Conservation (phyloP, 2,113 vertebrate genomes). For the Junco hyemalis region DNA sequence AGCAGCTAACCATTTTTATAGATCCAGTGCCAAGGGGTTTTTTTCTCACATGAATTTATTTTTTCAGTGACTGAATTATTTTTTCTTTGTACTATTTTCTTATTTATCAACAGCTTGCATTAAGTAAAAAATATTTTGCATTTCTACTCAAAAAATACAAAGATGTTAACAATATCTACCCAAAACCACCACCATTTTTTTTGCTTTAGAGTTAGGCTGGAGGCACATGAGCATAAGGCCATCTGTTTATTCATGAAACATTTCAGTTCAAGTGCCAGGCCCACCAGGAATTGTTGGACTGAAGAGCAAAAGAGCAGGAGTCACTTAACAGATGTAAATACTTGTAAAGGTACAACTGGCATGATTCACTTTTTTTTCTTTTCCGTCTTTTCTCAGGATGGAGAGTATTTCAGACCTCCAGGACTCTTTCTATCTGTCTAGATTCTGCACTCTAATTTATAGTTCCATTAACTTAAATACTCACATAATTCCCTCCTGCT, state of each 20-base stretch:
- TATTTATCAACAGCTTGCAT: neutral
- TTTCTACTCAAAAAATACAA: neutral
- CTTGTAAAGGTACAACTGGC: neutral
- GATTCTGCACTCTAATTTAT: neutral
- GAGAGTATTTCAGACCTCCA: neutral
- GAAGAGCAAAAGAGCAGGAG: neutral
- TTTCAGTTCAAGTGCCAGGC: neutral
- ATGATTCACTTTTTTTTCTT: neutral
- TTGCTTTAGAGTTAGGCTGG: neutral
- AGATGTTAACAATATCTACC: neutral
- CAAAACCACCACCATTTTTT: neutral
- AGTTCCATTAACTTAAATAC: neutral
- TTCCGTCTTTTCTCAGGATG: neutral
- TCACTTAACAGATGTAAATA: neutral
- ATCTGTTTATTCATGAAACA: neutral
- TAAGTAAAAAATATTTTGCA: neutral
- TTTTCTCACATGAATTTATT: neutral
- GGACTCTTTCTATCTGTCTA: neutral
- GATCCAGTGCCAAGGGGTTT: neutral
- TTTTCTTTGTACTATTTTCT: neutral
- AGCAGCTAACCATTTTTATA: slow-evolving; percentile 6
- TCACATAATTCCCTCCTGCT: neutral
- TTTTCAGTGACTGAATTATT: neutral
- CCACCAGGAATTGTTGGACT: neutral
- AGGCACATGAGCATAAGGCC: neutral